These are phyloP conservation scores for Petaurus breviceps DNA, from an alignment of 2,113 vertebrate species.

Conservation along the genomic window DNA sequence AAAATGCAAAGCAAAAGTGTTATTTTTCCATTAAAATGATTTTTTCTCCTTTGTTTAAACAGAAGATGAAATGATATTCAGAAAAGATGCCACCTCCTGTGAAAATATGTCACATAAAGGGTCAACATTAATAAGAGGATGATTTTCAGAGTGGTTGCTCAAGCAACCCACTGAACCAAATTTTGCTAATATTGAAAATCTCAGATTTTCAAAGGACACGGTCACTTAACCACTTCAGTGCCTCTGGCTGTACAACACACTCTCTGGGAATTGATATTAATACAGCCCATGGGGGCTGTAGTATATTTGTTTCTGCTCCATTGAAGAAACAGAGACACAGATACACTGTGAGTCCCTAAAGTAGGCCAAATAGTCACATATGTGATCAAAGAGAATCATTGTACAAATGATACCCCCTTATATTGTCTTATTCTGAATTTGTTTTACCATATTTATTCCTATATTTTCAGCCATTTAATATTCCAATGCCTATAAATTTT, in stretches of 20 bases:
- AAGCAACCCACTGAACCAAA: conserved; percentile 16
- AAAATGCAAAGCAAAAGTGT: background rate
- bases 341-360: background rate
- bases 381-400: background rate
- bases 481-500: background rate
- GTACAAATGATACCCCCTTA: background rate
- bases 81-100: background rate
- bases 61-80: background rate
- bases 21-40: background rate
- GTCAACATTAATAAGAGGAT: background rate
- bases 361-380: background rate
- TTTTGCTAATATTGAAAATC: background rate
- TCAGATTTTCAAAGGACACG: conserved; percentile 17
- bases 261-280: conserved; percentile 1
- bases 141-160: background rate
- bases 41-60: background rate
- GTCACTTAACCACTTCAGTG: conserved; percentile 29
- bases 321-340: background rate
- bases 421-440: background rate
- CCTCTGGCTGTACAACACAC: background rate
- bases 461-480: background rate
- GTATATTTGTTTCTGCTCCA: background rate
- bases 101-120: background rate
- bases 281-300: background rate
- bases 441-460: background rate